Evolutionary conservation across 2,113 vertebrate species (phyloP).

Genomic region (Petroica traversi): DNA sequence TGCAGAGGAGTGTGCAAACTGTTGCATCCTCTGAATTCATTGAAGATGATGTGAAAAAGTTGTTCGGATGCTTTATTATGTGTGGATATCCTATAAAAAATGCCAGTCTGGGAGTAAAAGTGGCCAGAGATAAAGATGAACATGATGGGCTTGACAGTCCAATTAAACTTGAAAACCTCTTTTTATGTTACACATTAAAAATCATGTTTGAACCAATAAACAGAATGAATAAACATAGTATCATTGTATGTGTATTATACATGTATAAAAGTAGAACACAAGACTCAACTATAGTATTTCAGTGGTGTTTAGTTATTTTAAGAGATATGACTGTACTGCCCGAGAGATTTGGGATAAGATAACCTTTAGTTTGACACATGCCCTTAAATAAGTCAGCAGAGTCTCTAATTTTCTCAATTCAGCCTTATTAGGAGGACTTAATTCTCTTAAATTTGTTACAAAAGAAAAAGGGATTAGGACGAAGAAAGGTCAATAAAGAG

Average conservation of each 20-base stretch:
- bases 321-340: not conserved
- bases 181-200: slow-evolving; percentile 65
- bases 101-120: slow-evolving; percentile 10
- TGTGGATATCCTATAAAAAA: slow-evolving; percentile 56
- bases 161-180: slow-evolving; percentile 64
- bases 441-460: slow-evolving; percentile 11
- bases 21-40: slow-evolving; percentile 68
- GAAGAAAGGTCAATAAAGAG: not conserved
- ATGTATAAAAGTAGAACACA: not conserved
- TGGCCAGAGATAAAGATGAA: slow-evolving; percentile 36
- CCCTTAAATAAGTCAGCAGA: not conserved
- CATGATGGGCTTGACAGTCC: slow-evolving; percentile 12
- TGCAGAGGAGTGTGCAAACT: slow-evolving; percentile 58
- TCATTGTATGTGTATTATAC: not conserved
- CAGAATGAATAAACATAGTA: slow-evolving; percentile 38
- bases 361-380: not conserved
- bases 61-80: slow-evolving; percentile 73
- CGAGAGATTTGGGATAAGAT: not conserved
- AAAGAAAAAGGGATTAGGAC: not conserved
- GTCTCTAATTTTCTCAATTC: not conserved
- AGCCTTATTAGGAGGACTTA: not conserved
- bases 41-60: slow-evolving; percentile 66
- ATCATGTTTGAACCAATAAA: slow-evolving; percentile 24
- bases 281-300: not conserved
- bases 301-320: not conserved